Percentiles rank a stretch among this genome's conserved stretches.
Evolutionary conservation across 2,888 invertebrate genomes (phyloP).

Genomic region (Acanthosepion esculentum): DNA sequence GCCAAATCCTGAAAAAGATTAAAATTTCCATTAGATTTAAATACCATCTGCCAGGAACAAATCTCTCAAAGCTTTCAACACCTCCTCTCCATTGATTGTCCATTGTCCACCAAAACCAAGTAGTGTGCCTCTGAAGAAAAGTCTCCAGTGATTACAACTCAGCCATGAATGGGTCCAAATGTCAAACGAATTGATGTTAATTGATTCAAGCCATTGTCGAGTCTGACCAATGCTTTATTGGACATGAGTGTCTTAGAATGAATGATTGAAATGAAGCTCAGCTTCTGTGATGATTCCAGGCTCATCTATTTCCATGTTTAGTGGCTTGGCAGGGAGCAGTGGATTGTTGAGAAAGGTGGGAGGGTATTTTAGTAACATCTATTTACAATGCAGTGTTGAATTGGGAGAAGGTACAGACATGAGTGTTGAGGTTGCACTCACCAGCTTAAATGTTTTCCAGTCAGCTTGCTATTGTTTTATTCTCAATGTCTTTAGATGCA

Average conservation of each 20-base stretch:
- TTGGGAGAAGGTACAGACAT: not conserved
- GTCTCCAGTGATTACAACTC: not conserved
- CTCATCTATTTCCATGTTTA: not conserved
- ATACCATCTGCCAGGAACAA: constrained; percentile 4
- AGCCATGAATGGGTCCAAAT: constrained; percentile 8
- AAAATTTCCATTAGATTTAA: not conserved
- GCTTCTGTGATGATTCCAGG: constrained; percentile 6
- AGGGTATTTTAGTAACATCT: not conserved
- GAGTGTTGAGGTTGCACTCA: not conserved
- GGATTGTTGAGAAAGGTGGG: not conserved
- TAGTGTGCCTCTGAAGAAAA: not conserved
- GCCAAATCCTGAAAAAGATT: not conserved
- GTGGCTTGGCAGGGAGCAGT: not conserved
- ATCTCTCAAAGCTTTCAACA: not conserved
- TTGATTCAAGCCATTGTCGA: constrained; percentile 33
- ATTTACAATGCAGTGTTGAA: not conserved
- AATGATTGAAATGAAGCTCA: not conserved
- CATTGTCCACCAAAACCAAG: not conserved
- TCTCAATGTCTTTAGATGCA: not conserved
- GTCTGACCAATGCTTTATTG: not conserved
- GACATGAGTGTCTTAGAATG: not conserved
- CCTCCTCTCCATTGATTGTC: not conserved
- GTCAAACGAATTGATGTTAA: constrained; percentile 33
- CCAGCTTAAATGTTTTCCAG: not conserved
- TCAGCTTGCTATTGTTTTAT: not conserved